phyloP scores from a whole-genome alignment of 2,888 invertebrate species.

The Agrilus cyanescens region DNA sequence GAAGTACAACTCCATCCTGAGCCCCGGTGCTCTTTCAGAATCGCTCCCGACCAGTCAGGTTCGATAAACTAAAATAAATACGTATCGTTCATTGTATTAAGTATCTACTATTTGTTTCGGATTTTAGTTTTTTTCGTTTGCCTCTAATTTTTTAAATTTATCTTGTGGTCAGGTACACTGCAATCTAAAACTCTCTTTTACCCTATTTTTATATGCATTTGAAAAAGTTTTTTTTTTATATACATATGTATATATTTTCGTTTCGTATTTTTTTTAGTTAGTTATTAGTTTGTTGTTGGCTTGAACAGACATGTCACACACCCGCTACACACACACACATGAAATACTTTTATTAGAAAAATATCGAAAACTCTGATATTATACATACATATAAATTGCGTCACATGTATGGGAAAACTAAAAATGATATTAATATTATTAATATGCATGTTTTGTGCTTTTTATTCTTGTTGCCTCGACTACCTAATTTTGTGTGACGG shows the following conservation, averaged over 20 bases:
- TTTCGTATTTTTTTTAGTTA: conserved; percentile 2
- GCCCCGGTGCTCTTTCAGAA: conserved; percentile 55
- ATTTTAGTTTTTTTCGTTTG: background rate
- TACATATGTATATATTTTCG: no score
- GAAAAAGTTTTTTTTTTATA: background rate
- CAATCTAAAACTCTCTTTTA: background rate
- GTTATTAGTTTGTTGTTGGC: conserved; percentile 19
- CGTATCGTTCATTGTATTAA: conserved; percentile 2
- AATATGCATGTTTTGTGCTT: background rate
- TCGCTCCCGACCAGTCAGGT: conserved; percentile 76
- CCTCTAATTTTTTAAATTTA: background rate
- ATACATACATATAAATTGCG: background rate
- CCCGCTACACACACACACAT: conserved; percentile 14
- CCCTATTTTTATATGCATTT: background rate
- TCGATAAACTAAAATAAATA: conserved; percentile 24
- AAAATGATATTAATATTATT: background rate
- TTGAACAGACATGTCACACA: conserved; percentile 23
- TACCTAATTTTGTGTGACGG: background rate
- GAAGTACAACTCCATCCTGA: conserved; percentile 55
- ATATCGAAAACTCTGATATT: background rate
- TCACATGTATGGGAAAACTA: background rate
- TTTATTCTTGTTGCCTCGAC: no score
- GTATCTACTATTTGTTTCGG: background rate
- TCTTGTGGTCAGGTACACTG: background rate
- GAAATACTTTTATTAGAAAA: no score